Evolutionary conservation across 2,888 invertebrate genomes (phyloP), one percentile per base, ranked within the genome.

Genomic region (Conus canariensis): DNA sequence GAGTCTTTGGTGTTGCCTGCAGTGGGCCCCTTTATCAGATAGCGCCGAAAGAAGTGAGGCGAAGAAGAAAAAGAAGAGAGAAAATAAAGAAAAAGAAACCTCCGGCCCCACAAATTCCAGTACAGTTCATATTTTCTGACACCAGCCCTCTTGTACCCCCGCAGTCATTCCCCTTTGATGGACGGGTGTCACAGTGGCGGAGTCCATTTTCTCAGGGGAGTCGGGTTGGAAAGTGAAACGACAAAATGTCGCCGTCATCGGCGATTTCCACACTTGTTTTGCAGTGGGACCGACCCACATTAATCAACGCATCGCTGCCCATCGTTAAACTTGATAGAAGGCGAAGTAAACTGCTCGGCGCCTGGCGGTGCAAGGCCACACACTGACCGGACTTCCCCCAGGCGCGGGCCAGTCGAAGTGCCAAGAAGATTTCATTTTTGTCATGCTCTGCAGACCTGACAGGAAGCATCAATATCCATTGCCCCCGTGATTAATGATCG

Each of bases 121-220:
- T 92, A 90, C 92, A 92, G 92, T 92, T 91, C 92, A 92, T 92
- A 92, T 92, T 92, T 92, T 92, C 90, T 90, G 92, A 91, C 91
- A 92, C 91, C 91, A 92, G 90, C 88, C 90, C 92, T 90, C 91
- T 90, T 91, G 93, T 92, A 93, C 94, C 94, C 94, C 94, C 94
- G 94, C 94, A 93, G 94, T 94, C 93, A 93, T 93, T 93, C 92
- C 70, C 92, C 93, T 94, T 94, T 95, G 95, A 95, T 94, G 93
- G 95, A 95, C 95, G 95, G 94, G 95, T 95, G 95, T 95, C 95
- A 95, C 94, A 94, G 89, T 93, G 94, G 95, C 91, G 89, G 88
- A 94, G 94, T 94, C 94, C 92, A 94, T 80, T 56, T 91, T 90
- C 85, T 64, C 30, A 90, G 92, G 91, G 92, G 88, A 25, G 91